A percentile compares a stretch with the other conserved stretches of the same genome.
Evolutionary conservation across 2,113 vertebrate species (phyloP).

Genomic region (Tupaia chinensis): DNA sequence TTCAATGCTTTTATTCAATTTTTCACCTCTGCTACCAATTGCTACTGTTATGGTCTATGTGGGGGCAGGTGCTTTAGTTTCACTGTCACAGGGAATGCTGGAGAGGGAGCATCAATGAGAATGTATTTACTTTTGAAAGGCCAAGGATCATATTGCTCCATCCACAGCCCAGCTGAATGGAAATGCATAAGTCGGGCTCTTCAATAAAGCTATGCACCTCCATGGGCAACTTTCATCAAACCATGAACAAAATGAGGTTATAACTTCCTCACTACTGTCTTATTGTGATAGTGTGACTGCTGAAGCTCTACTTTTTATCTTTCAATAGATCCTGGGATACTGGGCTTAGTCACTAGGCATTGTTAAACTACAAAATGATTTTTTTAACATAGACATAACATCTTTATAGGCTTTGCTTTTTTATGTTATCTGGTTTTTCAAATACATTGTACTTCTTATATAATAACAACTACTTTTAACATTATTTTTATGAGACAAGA

Average conservation of each 20-base stretch:
- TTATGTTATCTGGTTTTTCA: conserved; percentile 55
- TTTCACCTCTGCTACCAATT: neutral
- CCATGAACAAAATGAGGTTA: neutral
- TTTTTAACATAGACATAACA: neutral
- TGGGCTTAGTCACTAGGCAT: neutral
- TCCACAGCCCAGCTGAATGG: neutral
- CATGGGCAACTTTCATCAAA: neutral
- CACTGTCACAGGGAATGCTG: neutral
- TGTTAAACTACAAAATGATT: neutral
- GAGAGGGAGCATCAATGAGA: too few species aligned
- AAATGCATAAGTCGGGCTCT: fast-evolving
- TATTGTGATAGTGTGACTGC: fast-evolving
- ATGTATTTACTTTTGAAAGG: neutral
- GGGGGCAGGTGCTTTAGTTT: neutral
- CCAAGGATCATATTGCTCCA: fast-evolving
- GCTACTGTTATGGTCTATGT: fast-evolving
- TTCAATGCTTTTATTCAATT: neutral
- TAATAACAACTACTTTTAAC: conserved; percentile 56
- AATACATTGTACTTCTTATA: neutral
- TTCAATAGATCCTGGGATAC: neutral
- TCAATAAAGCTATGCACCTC: neutral
- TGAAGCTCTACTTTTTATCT: neutral
- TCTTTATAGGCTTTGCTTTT: neutral
- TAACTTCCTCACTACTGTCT: neutral
- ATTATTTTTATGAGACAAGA: conserved; percentile 28